Base-by-base conservation (phyloP, 2,888 invertebrate species). In the Halictus quadricinctus region DNA sequence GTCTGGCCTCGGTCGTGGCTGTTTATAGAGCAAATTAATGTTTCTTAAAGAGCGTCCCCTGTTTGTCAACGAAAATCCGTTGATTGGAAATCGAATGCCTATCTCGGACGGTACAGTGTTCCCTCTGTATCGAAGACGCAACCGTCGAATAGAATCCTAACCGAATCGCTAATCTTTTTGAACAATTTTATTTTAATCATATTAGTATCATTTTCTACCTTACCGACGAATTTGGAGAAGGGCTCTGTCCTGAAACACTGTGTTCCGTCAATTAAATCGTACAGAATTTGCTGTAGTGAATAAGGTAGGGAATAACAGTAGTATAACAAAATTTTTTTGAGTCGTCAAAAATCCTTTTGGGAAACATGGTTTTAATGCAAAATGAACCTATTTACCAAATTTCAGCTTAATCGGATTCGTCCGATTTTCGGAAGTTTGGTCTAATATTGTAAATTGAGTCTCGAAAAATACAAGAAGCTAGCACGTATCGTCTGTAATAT, bases 11-110 rank as follows among this genome's bases (percentile, higher is more conserved):
- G 29, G 46, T 18, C 74, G 66, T 15, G 13, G 2, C 12, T 84
- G 76, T 85, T 85, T 84, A 75, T n/a, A 50, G 58, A 60, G 84
- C 58, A 74, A 85, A 80, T 84, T 85, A 85, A 85, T 84, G 75
- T 72, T 43, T 58, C 79, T 36, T 41, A 58, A 43, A 66, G 72
- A 72, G n/a, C n/a, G 58, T 12, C 8, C 72, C 15, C 6, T 41
- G 77, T 76, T 84, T 75, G 25, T 58, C 50, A n/a, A 69, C 46
- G 76, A 25, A 54, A 58, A 60, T 48, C 80, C 64, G n/a, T 13
- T n/a, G 50, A 69, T 80, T 43, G 48, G 69, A 69, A 78, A 75
- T 64, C 29, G 76, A 13, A 50, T 7, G n/a, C 2, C 2, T 72
- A 69, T 60, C 50, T 25, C 7, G 13, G n/a, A 25, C 43, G 29